Conservation (phyloP, 2,797 vertebrate genomes). For the Tenualosa ilisha region DNA sequence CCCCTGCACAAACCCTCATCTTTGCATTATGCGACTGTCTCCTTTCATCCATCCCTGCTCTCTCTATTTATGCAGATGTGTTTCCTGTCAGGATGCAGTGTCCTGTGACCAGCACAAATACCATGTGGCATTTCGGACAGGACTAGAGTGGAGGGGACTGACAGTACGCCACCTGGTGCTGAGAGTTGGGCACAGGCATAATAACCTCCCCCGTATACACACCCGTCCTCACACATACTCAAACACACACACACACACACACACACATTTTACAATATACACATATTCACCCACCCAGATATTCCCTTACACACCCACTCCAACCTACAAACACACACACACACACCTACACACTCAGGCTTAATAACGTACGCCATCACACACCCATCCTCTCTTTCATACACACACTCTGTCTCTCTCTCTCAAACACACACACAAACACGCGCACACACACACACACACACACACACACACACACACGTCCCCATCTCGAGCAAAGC, state of each 20-base stretch:
- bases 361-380: background rate
- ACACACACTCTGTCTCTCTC: background rate
- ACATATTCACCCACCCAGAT: background rate
- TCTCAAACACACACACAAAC: background rate
- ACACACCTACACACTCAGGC: background rate
- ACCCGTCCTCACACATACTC: background rate
- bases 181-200: slow-evolving; percentile 42
- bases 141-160: slow-evolving; percentile 65
- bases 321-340: background rate
- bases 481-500: background rate
- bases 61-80: slow-evolving; percentile 50
- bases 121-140: slow-evolving; percentile 60
- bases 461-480: background rate
- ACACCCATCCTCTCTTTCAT: background rate
- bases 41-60: slow-evolving; percentile 36
- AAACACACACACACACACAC: background rate
- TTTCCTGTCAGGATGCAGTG: slow-evolving; percentile 50
- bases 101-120: slow-evolving; percentile 48
- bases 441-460: background rate
- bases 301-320: background rate
- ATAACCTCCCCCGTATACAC: background rate
- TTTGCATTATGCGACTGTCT: slow-evolving; percentile 36
- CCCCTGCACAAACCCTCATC: slow-evolving; percentile 30
- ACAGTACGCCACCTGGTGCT: slow-evolving; percentile 60
- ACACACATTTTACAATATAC: background rate